A percentile compares a stretch with the other conserved stretches of the same genome.
Evolutionary conservation across 2,888 invertebrate species (phyloP).

Genomic region (Mythimna impura): DNA sequence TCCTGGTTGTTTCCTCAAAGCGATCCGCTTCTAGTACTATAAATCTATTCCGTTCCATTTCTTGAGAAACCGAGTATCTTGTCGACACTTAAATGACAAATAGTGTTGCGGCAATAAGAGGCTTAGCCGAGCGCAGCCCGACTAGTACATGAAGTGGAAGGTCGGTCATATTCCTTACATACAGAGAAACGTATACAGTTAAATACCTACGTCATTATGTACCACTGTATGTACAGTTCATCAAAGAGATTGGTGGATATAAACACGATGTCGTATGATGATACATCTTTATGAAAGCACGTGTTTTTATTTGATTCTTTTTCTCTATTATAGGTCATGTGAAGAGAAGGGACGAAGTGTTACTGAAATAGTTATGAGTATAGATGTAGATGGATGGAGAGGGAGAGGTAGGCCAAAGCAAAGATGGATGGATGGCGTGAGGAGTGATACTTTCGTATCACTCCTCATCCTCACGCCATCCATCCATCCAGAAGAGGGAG

Average conservation of each 20-base stretch:
- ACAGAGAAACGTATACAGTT: background rate
- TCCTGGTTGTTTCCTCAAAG: too few relatives aligned
- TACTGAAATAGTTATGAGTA: too few relatives aligned
- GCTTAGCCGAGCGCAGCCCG: conserved; percentile 70
- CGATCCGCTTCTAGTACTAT: background rate
- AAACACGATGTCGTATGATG: background rate
- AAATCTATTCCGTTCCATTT: conserved; percentile 16
- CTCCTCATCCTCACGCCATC: too few relatives aligned
- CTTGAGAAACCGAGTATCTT: conserved; percentile 23
- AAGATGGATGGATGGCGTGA: too few relatives aligned
- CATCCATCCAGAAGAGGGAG: too few relatives aligned
- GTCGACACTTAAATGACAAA: conserved; percentile 69
- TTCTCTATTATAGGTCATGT: background rate
- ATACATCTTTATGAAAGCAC: background rate
- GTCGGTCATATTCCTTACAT: conserved; percentile 28
- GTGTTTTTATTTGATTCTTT: background rate
- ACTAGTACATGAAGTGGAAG: conserved; percentile 48
- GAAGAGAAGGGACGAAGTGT: too few relatives aligned
- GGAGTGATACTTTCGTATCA: too few relatives aligned
- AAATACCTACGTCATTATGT: background rate
- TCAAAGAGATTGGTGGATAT: background rate
- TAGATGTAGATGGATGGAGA: too few relatives aligned
- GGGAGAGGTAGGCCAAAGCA: too few relatives aligned
- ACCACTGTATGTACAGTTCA: background rate
- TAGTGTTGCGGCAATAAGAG: conserved; percentile 70